Conservation (phyloP, 2,888 invertebrate genomes). For the Chydorus sphaericus region DNA sequence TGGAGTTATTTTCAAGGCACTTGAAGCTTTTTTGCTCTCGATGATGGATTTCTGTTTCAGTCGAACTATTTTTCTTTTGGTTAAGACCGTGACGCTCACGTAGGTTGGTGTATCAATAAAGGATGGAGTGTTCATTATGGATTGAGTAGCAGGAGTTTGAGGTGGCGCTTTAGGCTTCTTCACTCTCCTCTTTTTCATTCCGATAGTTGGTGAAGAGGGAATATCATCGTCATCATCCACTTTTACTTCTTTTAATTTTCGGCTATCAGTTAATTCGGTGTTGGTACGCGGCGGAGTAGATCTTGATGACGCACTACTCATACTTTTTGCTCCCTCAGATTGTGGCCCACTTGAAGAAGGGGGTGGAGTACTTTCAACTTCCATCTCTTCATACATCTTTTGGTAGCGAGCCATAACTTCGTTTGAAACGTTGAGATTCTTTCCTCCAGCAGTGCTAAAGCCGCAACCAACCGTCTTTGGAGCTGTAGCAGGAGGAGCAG, state of each 20-base stretch:
- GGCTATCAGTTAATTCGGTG: too few relatives aligned
- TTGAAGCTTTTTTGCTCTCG: background rate
- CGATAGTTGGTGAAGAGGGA: background rate
- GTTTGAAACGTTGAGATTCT: constrained; percentile 27
- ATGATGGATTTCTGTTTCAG: background rate
- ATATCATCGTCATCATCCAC: background rate
- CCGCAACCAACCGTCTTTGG: too few relatives aligned
- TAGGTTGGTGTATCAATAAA: background rate
- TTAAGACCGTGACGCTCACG: background rate
- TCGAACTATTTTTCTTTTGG: background rate
- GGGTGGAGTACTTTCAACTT: background rate
- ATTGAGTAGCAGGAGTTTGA: background rate
- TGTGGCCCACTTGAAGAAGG: too few relatives aligned
- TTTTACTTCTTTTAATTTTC: too few relatives aligned
- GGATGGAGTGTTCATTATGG: background rate
- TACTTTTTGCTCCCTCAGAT: too few relatives aligned
- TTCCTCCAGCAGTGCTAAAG: constrained; percentile 31
- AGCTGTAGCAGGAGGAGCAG: too few relatives aligned
- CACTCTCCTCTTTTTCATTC: background rate
- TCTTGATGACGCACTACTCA: too few relatives aligned
- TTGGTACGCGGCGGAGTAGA: too few relatives aligned
- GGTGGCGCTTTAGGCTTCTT: background rate
- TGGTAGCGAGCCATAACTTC: background rate
- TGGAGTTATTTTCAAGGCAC: background rate
- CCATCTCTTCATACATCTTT: background rate